Percentiles rank a stretch among this genome's conserved stretches.
Evolutionary conservation across 2,888 invertebrate genomes (phyloP).

Genomic region (Trachelus iudaicus): DNA sequence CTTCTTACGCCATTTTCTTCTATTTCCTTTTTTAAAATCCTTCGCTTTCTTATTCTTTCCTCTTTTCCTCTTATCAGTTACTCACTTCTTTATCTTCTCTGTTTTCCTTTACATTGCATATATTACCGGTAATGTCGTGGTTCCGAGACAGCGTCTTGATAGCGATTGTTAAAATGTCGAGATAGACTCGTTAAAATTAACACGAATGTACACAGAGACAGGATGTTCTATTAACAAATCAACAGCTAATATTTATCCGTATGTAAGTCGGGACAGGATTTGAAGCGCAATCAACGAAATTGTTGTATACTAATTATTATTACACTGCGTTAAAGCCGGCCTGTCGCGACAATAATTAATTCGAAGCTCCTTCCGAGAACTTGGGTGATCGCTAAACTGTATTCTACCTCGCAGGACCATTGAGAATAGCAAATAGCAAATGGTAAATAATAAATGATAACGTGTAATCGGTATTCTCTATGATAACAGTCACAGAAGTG

Average conservation of each 20-base stretch:
- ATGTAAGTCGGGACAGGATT: not conserved
- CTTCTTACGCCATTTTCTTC: not conserved
- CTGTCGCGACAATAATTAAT: not conserved
- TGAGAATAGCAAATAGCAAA: not conserved
- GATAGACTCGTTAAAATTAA: not conserved
- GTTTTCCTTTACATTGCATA: not conserved
- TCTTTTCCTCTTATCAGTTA: not conserved
- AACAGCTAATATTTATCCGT: conserved; percentile 24
- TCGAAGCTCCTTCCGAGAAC: not conserved
- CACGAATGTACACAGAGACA: not conserved
- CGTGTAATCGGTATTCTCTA: not conserved
- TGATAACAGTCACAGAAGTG: not conserved
- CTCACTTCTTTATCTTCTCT: not conserved
- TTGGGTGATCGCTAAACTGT: not conserved
- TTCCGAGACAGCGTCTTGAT: not conserved
- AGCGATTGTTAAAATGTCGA: not conserved
- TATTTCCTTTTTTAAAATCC: not conserved
- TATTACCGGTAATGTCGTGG: not conserved
- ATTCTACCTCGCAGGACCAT: not conserved
- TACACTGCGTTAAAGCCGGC: conserved; percentile 1
- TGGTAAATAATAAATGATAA: not conserved
- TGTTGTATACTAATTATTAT: conserved; percentile 4
- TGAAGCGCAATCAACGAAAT: conserved; percentile 25
- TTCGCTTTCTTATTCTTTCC: not conserved
- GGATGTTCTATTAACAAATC: conserved; percentile 31